Evolutionary conservation across 23 tunicate genomes (phyloP).

Genomic region (Oikopleura dioica): DNA sequence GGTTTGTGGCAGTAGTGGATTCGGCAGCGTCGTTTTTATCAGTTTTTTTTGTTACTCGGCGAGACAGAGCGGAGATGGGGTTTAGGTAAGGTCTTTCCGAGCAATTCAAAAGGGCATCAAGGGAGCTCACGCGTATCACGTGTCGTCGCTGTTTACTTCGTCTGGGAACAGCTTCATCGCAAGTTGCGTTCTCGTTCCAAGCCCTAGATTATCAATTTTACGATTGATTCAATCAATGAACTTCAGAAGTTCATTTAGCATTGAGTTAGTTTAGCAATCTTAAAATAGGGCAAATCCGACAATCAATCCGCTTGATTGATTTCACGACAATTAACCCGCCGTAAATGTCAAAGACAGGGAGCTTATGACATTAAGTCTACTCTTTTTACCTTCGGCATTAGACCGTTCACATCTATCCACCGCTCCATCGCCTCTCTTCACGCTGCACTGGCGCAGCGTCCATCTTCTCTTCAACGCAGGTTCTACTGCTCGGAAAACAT

Average conservation of each 20-base stretch:
- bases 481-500: conserved; percentile 72
- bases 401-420: background rate
- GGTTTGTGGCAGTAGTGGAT: too few relatives aligned
- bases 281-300: too few relatives aligned
- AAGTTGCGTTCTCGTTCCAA: conserved; percentile 56
- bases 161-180: conserved; percentile 93
- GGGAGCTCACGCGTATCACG: background rate
- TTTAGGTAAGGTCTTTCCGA: too few relatives aligned
- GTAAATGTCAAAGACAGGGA: background rate
- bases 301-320: background rate
- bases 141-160: conserved; percentile 14
- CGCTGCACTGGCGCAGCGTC: conserved; percentile 9
- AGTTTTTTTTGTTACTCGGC: too few relatives aligned
- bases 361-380: background rate
- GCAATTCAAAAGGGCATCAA: too few relatives aligned
- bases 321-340: background rate
- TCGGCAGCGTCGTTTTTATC: too few relatives aligned
- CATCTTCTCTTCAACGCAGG: conserved; percentile 53
- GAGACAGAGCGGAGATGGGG: too few relatives aligned
- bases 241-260: background rate
- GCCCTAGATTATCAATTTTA: conserved; percentile 15
- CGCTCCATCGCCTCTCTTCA: background rate
- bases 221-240: background rate
- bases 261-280: too few relatives aligned
- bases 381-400: background rate